phyloP scores from a whole-genome alignment of 53 echinoderm and acorn worm species.

The Actinopyga echinites region DNA sequence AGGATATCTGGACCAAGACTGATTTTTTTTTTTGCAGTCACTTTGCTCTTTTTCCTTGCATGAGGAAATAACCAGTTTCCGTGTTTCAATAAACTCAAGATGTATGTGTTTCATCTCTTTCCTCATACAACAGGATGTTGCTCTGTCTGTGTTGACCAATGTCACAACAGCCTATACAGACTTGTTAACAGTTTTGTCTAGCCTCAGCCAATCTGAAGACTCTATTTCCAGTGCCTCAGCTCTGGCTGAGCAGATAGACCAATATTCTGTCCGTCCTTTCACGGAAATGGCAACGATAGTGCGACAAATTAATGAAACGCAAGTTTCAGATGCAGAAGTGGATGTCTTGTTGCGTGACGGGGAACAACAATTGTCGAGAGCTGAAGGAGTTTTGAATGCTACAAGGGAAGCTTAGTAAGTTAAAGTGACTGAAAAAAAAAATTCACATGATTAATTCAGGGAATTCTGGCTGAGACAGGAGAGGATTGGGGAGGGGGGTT shows the following conservation, averaged over 20 bases:
- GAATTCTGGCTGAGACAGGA: background rate
- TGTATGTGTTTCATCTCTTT: background rate
- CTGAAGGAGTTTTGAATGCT: background rate
- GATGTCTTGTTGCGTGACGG: background rate
- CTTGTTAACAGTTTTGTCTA: conserved; percentile 47
- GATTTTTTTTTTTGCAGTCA: too few species aligned
- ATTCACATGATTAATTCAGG: background rate
- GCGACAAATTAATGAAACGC: conserved; percentile 56
- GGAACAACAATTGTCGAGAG: background rate
- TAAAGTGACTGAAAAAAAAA: background rate
- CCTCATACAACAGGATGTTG: conserved; percentile 53
- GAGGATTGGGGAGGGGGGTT: background rate
- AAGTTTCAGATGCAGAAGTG: conserved; percentile 46
- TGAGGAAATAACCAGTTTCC: too few species aligned
- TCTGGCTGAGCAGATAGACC: conserved; percentile 36
- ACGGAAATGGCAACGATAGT: conserved; percentile 60
- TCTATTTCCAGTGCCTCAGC: conserved; percentile 10
- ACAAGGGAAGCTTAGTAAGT: conserved; percentile 15
- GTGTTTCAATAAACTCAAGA: too few species aligned
- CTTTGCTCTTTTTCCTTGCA: too few species aligned
- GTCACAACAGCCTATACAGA: conserved; percentile 67
- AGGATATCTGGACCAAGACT: too few species aligned
- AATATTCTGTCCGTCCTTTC: conserved; percentile 49
- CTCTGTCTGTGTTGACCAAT: conserved; percentile 54
- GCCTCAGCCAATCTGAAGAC: conserved; percentile 34